Evolutionary conservation across 30 jellyfish, hydroid and myxozoan genomes (phyloP), one percentile per base, ranked within the genome.

Genomic region (Mastigias papua): DNA sequence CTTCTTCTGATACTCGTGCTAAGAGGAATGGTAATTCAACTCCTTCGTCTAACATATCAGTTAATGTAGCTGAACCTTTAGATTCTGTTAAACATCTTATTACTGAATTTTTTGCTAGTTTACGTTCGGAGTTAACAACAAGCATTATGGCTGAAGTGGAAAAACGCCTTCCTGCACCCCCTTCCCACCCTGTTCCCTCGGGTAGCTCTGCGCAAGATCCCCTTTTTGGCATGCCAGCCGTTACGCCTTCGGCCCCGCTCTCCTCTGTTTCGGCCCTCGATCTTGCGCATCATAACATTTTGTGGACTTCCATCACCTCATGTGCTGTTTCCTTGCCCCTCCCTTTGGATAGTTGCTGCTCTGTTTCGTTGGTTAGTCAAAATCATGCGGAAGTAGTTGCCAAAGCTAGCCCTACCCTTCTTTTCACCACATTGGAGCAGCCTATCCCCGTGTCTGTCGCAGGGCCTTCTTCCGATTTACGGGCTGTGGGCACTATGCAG

Each of bases 401-500:
- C 60, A n/a, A n/a, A n/a, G n/a, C n/a, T n/a, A n/a, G 68, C 19
- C 66, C 90, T 9, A 33, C 35, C 17, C 82, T 61, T 61, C 21
- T 60, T 21, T 80, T 80, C 42, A 57, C 75, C 37, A 80, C 32
- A 34, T 65, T 80, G 29, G 90, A 63, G 65, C 90, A 80, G 71
- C 90, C 46, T 54, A 20, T 80, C 83, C 33, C 83, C 34, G 90
- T 80, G 35, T 80, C 71, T 46, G 90, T 80, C 13, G 90, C 90
- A 17, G 83, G 90, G 11, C 90, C 83, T 31, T 63, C 70, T 50
- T 60, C 90, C n/a, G 30, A 33, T 81, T 83, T 80, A 11, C 81
- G 73, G 72, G 83, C 90, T 60, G 90, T 80, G 8, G 90, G 90
- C 27, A 80, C 90, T 25, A 80, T 80, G 90, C 90, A 63, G 62